These are phyloP conservation scores for Propithecus coquereli DNA, from an alignment of 2,113 vertebrate species.

Conservation along the genomic window DNA sequence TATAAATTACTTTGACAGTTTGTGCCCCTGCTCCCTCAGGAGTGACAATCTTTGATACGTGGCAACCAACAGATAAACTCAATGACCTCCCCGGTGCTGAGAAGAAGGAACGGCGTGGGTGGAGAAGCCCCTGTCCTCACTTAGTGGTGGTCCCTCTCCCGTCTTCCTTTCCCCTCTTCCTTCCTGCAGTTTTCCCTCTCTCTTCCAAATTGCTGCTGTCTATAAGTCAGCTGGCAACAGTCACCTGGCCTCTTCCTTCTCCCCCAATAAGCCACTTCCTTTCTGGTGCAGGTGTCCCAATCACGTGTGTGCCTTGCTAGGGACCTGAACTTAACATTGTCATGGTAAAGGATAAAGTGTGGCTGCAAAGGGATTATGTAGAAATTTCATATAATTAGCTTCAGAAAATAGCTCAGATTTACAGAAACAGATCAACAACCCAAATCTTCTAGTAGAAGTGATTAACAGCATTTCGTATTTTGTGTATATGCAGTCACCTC, in stretches of 20 bases:
- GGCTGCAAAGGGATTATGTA: not conserved
- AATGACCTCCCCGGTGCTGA: not conserved
- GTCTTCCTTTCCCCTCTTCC: fast-evolving
- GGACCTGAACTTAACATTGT: not conserved
- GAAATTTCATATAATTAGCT: not conserved
- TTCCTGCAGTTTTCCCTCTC: not conserved
- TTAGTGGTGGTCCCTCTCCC: not conserved
- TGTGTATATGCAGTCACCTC: not conserved
- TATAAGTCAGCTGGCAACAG: not conserved
- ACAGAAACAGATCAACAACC: not conserved
- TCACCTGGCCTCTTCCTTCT: not conserved
- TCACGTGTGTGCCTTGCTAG: not conserved
- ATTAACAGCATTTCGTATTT: not conserved
- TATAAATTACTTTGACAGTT: not conserved
- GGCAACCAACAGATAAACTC: too few relatives aligned
- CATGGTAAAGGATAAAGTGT: not conserved
- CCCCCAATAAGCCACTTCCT: not conserved
- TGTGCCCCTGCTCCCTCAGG: not conserved
- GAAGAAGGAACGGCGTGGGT: not conserved
- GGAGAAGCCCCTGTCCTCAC: fast-evolving
- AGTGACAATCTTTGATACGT: not conserved
- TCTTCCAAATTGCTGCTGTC: too few relatives aligned
- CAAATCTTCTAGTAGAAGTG: not conserved
- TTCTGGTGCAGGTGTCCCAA: not conserved
- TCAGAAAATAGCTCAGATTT: not conserved